These are phyloP conservation scores for Trachythela sp. DNA, from an alignment of 64 coral and sea anemone genomes.

Conservation along the genomic window DNA sequence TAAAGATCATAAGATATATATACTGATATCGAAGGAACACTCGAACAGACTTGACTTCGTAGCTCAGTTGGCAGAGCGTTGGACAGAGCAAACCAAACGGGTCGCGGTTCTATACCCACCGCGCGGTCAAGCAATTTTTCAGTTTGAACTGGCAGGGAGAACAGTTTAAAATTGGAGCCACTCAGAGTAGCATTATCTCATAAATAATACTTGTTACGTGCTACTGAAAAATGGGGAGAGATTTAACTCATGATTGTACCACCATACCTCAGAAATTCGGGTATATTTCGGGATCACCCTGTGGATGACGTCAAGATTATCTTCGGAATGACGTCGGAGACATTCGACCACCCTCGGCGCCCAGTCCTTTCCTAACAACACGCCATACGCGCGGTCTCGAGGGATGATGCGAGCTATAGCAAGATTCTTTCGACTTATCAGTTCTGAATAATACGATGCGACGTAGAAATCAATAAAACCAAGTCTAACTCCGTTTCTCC, in stretches of 20 bases:
- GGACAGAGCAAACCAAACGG: not conserved
- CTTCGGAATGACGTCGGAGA: not conserved
- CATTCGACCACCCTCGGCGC: not conserved
- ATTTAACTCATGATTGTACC: too few relatives aligned
- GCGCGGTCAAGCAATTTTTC: too few relatives aligned
- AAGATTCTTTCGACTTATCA: not conserved
- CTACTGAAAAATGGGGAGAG: too few relatives aligned
- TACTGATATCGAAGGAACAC: too few relatives aligned
- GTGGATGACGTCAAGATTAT: not conserved
- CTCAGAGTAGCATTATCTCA: too few relatives aligned
- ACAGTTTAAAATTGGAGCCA: too few relatives aligned
- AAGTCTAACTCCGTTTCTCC: not conserved
- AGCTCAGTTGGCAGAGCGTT: not conserved
- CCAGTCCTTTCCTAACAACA: conserved; percentile 10
- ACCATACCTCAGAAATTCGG: not conserved
- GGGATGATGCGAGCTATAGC: not conserved
- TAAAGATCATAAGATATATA: too few relatives aligned
- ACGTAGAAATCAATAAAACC: conserved; percentile 13
- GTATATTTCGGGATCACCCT: not conserved
- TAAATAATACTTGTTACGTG: too few relatives aligned
- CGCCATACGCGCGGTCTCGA: not conserved
- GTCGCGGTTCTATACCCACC: too few relatives aligned
- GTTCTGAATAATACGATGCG: not conserved
- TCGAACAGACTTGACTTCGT: not conserved
- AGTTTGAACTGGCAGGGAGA: too few relatives aligned